Percentiles rank a stretch among this genome's conserved stretches.
phyloP scores from a whole-genome alignment of 1,140 invertebrate genomes.

The Thalassaphorura encarpata region DNA sequence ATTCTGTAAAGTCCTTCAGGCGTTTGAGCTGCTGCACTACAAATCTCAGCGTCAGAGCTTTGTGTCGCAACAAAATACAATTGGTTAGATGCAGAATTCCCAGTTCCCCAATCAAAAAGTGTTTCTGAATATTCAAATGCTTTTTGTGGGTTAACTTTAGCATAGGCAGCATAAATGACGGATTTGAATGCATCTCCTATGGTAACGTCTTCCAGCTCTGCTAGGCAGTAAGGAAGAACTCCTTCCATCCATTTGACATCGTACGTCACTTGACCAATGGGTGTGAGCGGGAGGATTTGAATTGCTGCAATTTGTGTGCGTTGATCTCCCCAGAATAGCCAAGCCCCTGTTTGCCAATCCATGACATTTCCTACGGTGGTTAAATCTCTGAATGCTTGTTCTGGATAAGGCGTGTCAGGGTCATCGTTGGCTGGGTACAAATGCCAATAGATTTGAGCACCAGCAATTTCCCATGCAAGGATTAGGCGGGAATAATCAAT shows the following conservation, averaged over 20 bases:
- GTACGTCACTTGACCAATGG: constrained; percentile 21
- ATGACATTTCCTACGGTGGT: constrained; percentile 21
- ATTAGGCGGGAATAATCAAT: constrained; percentile 22
- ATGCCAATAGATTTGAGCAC: constrained; percentile 23
- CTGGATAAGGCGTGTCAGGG: constrained; percentile 14
- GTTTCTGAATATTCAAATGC: constrained; percentile 15
- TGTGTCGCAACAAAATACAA: constrained; percentile 25
- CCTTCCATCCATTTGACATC: constrained; percentile 23
- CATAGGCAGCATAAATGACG: constrained; percentile 24
- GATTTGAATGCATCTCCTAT: constrained; percentile 28
- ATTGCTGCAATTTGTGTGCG: constrained; percentile 25
- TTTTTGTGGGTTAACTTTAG: constrained; percentile 18
- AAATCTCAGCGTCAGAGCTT: constrained; percentile 15
- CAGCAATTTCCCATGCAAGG: constrained; percentile 21
- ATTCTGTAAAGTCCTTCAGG: constrained; percentile 21
- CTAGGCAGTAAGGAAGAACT: constrained; percentile 15
- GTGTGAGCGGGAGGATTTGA: constrained; percentile 26
- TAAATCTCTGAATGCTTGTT: constrained; percentile 21
- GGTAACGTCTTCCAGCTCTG: constrained; percentile 11
- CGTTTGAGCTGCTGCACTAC: constrained; percentile 7
- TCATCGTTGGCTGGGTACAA: constrained; percentile 7
- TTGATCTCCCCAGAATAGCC: constrained; percentile 21
- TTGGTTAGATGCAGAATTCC: constrained; percentile 25
- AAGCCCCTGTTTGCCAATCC: constrained; percentile 21
- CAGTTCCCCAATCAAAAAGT: constrained; percentile 24